Evolutionary conservation across 2,888 invertebrate genomes (phyloP), one percentile per base, ranked within the genome.

Genomic region (Philopedon plagiatum): DNA sequence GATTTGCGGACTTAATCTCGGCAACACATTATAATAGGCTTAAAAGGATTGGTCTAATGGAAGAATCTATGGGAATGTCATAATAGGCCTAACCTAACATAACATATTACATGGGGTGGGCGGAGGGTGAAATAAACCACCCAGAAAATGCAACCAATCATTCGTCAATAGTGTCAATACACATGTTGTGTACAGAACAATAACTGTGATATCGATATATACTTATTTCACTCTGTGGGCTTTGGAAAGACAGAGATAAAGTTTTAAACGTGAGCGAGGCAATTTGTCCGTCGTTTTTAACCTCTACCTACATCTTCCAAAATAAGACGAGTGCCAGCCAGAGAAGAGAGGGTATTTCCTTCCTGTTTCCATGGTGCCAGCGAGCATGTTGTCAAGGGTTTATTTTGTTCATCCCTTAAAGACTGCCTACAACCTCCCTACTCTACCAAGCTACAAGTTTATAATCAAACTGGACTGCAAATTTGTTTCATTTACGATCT

Each of bases 391-490:
- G n/a, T 13, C 18, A 62, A 62, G 62, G 62, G 46, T 19, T 46
- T 46, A 46, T 18, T 49, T 62, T n/a, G n/a, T 46, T 49, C 62
- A 62, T 62, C 46, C 62, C 46, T 49, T 29, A 54, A 62, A 29
- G 34, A 62, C 32, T 62, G 46, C 49, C 46, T 46, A 46, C 32
- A 34, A 18, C 18, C 62, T 32, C 46, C 34, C 39, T n/a, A n/a
- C n/a, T n/a, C 29, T 49, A 62, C 46, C 32, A 46, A 46, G 44
- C 46, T 57, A 46, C 46, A 62, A 62, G 46, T 62, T 19, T 44
- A 32, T 46, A 62, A 32, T 32, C 44, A 62, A 62, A 19, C 32
- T 46, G 13, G 15, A 9, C 9, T 32, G 51, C 51, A 32, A 32
- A 62, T 62, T 62, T 62, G 62, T 46, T 46, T n/a, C 21, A 62